A percentile compares a stretch with the other conserved stretches of the same genome.
Evolutionary conservation across 2,797 vertebrate species (phyloP).

Genomic region (Onychomys arenicola): DNA sequence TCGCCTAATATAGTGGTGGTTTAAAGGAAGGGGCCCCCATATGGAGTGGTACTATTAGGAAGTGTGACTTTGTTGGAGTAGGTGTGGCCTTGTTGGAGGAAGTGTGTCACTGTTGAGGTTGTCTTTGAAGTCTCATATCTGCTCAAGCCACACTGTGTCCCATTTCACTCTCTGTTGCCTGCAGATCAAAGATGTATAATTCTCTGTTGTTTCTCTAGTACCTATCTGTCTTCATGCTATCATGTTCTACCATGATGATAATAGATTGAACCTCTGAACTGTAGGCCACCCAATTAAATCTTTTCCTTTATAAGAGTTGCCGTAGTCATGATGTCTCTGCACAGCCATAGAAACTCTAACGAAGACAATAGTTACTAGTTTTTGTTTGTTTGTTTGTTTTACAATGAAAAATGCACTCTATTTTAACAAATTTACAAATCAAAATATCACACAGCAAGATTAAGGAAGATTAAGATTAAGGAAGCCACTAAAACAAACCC

Average conservation of each 20-base stretch:
- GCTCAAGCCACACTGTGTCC: not conserved
- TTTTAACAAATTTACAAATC: not conserved
- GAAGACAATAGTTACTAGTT: too few relatives aligned
- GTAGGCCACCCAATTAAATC: not conserved
- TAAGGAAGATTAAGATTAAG: not conserved
- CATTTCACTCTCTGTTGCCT: not conserved
- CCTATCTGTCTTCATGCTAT: not conserved
- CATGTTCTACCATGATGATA: not conserved
- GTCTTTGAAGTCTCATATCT: not conserved
- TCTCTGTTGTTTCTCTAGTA: not conserved
- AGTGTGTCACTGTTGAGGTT: not conserved
- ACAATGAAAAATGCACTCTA: not conserved
- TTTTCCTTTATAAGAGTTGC: not conserved
- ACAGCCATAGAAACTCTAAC: too few relatives aligned
- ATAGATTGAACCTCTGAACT: not conserved
- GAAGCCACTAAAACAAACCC: not conserved
- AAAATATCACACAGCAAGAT: not conserved
- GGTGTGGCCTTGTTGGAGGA: not conserved
- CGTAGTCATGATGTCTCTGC: too few relatives aligned
- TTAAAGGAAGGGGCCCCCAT: not conserved
- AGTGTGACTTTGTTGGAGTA: not conserved
- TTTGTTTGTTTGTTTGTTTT: too few relatives aligned
- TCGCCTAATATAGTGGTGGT: not conserved
- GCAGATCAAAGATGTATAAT: too few relatives aligned
- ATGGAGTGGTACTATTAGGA: not conserved